These are phyloP conservation scores for Drymodes brunneopygia DNA, from an alignment of 2,113 vertebrate genomes.

Conservation along the genomic window DNA sequence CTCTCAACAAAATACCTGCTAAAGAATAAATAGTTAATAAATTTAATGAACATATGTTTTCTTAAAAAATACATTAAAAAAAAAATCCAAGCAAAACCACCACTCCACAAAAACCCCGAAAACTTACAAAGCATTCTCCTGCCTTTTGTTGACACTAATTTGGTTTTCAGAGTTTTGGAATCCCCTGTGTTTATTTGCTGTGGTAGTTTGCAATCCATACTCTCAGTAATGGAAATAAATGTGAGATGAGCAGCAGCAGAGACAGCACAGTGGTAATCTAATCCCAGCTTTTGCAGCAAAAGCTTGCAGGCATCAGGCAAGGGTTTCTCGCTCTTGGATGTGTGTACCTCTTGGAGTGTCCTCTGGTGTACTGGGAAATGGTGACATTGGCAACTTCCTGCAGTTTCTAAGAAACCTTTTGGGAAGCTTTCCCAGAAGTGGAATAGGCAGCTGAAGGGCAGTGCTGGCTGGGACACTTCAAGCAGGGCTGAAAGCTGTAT, in stretches of 20 bases:
- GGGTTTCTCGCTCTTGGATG: not conserved
- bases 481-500: not conserved
- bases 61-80: not conserved
- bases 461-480: not conserved
- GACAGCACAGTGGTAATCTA: not conserved
- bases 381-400: not conserved
- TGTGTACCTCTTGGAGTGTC: not conserved
- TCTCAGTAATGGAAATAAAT: not conserved
- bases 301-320: not conserved
- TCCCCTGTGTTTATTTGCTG: not conserved
- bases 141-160: not conserved
- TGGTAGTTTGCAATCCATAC: not conserved
- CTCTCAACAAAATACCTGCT: not conserved
- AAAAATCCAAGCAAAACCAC: not conserved
- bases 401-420: not conserved
- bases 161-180: not conserved
- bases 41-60: not conserved
- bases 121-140: not conserved
- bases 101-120: fast-evolving
- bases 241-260: not conserved
- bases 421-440: not conserved
- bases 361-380: not conserved
- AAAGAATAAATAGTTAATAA: not conserved
- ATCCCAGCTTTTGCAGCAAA: not conserved
- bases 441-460: not conserved